Percentiles rank a stretch among this genome's conserved stretches.
These are phyloP conservation scores for Peromyscus californicus DNA, from an alignment of 2,113 vertebrate genomes.

Conservation along the genomic window DNA sequence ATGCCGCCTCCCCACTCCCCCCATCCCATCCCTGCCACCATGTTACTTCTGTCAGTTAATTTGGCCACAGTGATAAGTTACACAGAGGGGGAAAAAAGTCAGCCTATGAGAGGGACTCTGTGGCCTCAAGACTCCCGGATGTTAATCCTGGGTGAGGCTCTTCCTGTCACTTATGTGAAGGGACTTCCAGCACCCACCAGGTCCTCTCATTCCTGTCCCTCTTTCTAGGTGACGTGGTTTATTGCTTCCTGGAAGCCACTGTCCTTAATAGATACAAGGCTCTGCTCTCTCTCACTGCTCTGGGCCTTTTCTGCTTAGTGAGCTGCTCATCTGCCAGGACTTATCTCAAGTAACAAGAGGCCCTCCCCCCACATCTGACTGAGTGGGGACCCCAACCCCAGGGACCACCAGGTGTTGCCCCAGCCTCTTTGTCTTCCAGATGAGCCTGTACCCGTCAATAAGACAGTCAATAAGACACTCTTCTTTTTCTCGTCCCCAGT, in stretches of 20 bases:
- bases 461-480: background rate
- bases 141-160: background rate
- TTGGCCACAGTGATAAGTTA: background rate
- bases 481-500: no score
- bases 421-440: background rate
- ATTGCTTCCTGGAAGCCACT: background rate
- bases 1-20: background rate
- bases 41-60: background rate
- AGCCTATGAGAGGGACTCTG: no score
- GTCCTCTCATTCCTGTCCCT: background rate
- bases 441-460: background rate
- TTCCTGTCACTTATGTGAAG: background rate
- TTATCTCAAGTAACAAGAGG: background rate
- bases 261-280: background rate
- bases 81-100: background rate
- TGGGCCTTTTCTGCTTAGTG: background rate
- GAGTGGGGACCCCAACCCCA: background rate
- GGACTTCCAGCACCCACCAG: background rate
- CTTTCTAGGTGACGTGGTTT: background rate
- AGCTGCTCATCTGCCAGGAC: no score
- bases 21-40: rapidly evolving
- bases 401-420: background rate
- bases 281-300: background rate
- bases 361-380: background rate
- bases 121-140: background rate